Evolutionary conservation across 1,140 invertebrate species (phyloP), one percentile per base, ranked within the genome.

Genomic region (Diploscapter pachys): DNA sequence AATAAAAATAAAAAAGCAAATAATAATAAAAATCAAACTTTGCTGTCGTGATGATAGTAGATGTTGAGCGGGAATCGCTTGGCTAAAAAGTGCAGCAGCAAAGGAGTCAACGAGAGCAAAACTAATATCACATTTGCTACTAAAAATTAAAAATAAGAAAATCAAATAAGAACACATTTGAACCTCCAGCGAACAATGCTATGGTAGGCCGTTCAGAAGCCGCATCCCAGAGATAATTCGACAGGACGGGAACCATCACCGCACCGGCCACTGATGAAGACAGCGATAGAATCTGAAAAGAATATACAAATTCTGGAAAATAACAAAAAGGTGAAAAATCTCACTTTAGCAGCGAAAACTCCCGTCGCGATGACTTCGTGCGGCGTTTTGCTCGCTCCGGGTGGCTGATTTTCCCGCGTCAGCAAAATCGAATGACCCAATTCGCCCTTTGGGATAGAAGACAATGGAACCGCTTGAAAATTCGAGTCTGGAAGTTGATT

Each of bases 41-140:
- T 71, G 9, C 66, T 76, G n/a, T 65, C 49, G 48, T 64, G 57
- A 49, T 76, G 71, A 48, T 76, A 76, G 54, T 65, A 71, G 31
- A 76, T 71, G 31, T 76, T 63, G n/a, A 76, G 71, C 0, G 75
- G 75, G 52, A 76, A 76, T 6, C 75, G 53, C 55, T 76, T 76
- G 8, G 69, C 69, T 2, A 76, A 61, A 48, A 76, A 64, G 52
- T 76, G 72, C n/a, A 76, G 75, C 4, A 76, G 55, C 4, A 76
- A 71, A 4, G 75, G 75, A 48, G 75, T 76, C 56, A 76, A 76
- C 0, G 75, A 76, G 8, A 76, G 70, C n/a, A 64, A 54, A 48
- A 76, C 75, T 8, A 76, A 65, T 9, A 76, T 72, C 6, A 71
- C 68, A 50, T 76, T 76, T 49, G 75, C 68, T 11, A 76, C 75